A percentile compares a stretch with the other conserved stretches of the same genome.
phyloP scores from a whole-genome alignment of 1,140 invertebrate species.

The Drosophila repleta region DNA sequence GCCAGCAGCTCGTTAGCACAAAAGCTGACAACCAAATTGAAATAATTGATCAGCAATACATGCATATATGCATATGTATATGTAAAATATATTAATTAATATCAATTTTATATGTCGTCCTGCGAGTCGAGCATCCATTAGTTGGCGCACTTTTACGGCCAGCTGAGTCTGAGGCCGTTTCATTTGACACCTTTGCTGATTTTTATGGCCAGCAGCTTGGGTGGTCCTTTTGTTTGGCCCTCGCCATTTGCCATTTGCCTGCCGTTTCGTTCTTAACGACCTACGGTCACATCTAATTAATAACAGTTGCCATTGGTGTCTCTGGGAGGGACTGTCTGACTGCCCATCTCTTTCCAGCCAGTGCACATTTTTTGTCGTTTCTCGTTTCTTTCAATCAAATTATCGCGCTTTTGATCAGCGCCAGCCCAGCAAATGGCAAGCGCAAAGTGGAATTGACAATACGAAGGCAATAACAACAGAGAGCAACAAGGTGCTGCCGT shows the following conservation, averaged over 20 bases:
- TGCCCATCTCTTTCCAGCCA: background rate
- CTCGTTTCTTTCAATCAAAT: slow-evolving; percentile 8
- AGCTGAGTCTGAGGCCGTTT: slow-evolving; percentile 38
- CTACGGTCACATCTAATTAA: slow-evolving; percentile 45
- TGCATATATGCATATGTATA: background rate
- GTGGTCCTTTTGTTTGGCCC: slow-evolving; percentile 35
- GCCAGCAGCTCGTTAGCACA: slow-evolving; percentile 67
- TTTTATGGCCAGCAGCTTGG: slow-evolving; percentile 64
- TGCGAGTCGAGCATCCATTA: slow-evolving; percentile 24
- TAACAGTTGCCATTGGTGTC: slow-evolving; percentile 15
- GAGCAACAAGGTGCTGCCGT: background rate
- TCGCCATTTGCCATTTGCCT: background rate
- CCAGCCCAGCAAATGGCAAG: background rate
- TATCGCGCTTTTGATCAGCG: slow-evolving; percentile 8
- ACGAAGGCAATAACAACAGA: slow-evolving; percentile 7
- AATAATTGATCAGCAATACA: slow-evolving; percentile 66
- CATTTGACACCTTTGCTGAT: slow-evolving; percentile 69
- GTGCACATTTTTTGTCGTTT: background rate
- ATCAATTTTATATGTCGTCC: slow-evolving; percentile 49
- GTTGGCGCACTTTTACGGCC: slow-evolving; percentile 45
- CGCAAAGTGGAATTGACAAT: slow-evolving; percentile 8
- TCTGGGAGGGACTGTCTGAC: background rate
- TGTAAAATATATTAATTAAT: slow-evolving; percentile 68
- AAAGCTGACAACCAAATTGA: slow-evolving; percentile 60
- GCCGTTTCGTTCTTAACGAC: slow-evolving; percentile 20